These are phyloP conservation scores for Isoperla grammatica DNA, from an alignment of 2,888 invertebrate species.

Conservation along the genomic window DNA sequence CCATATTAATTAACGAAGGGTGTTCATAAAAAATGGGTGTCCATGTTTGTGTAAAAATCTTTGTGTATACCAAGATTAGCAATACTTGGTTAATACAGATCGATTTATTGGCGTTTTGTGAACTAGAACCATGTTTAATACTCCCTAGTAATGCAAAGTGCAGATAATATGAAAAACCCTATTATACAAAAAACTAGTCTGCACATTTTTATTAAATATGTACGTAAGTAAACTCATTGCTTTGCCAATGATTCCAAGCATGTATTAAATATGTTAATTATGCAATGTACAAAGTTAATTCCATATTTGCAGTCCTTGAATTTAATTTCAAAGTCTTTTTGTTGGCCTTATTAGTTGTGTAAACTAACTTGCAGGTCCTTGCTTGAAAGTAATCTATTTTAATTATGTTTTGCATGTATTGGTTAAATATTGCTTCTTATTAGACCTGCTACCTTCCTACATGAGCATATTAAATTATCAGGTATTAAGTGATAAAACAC, in stretches of 20 bases:
- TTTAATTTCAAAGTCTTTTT: neutral
- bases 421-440: no score
- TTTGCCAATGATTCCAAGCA: constrained; percentile 9
- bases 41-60: no score
- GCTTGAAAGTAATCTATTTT: neutral
- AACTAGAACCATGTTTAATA: no score
- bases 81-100: no score
- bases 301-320: neutral
- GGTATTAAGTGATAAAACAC: no score
- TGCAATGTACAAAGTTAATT: neutral
- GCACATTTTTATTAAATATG: constrained; percentile 23
- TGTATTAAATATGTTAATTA: constrained; percentile 14
- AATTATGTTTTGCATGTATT: neutral
- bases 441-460: no score
- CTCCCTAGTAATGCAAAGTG: constrained; percentile 6
- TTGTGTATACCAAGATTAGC: no score
- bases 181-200: constrained; percentile 27
- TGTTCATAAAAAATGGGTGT: constrained; percentile 1
- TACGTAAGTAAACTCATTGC: constrained; percentile 8
- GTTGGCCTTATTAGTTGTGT: neutral
- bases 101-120: no score
- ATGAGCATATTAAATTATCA: no score
- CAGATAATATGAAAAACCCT: constrained; percentile 10
- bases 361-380: neutral
- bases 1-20: constrained; percentile 14